Percentiles rank a stretch among this genome's conserved stretches.
Evolutionary conservation across 1,140 invertebrate genomes (phyloP).

Genomic region (Sminthurinus signatus): DNA sequence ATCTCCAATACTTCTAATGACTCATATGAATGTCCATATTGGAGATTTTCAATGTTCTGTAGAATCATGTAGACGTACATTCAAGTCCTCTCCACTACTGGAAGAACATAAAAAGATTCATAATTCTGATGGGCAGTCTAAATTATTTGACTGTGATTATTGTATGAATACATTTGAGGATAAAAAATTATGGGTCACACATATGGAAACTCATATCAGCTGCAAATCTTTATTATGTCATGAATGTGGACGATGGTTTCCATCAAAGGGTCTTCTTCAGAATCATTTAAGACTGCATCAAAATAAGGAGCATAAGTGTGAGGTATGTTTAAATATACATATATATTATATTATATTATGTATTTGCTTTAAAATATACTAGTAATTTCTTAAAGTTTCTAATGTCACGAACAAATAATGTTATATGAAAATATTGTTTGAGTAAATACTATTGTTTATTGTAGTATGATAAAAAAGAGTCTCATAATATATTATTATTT

Average conservation of each 20-base stretch:
- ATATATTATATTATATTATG: neutral
- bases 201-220: neutral
- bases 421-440: too few relatives aligned
- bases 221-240: neutral
- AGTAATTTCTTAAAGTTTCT: neutral
- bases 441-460: too few relatives aligned
- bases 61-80: neutral
- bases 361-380: neutral
- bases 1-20: constrained; percentile 1
- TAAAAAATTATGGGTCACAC: neutral
- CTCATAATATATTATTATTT: neutral
- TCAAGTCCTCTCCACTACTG: neutral
- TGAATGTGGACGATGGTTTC: constrained; percentile 3
- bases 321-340: too few relatives aligned
- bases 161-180: neutral
- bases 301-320: neutral
- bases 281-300: neutral
- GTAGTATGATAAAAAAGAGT: too few relatives aligned
- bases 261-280: neutral
- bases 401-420: too few relatives aligned
- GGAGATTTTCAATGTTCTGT: neutral
- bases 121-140: neutral
- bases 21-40: constrained; percentile 8
- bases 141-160: neutral
- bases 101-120: neutral